Conservation (phyloP, 1,140 invertebrate species). For the Panagrolaimus sp. region DNA sequence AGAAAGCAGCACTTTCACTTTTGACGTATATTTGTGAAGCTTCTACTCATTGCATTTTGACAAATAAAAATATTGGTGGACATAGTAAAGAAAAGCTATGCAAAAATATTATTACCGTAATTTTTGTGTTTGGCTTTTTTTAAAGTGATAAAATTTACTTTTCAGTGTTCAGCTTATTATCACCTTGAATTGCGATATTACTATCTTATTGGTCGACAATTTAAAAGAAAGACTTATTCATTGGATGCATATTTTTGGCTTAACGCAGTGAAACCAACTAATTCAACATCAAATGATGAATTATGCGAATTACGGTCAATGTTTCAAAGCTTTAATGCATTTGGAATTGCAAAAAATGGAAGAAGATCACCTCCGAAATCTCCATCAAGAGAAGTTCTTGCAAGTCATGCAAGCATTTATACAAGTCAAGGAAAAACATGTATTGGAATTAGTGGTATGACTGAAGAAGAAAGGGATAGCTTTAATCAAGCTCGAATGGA, state of each 20-base stretch:
- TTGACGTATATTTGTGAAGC: too few relatives aligned
- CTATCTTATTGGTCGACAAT: neutral
- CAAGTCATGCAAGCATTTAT: neutral
- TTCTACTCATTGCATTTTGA: too few relatives aligned
- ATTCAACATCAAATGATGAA: neutral
- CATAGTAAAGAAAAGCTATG: too few relatives aligned
- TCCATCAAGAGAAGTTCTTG: neutral
- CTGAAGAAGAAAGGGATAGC: neutral
- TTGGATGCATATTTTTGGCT: constrained; percentile 5
- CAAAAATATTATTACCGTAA: too few relatives aligned
- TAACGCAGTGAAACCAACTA: neutral
- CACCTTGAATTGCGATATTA: neutral
- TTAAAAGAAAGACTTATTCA: neutral
- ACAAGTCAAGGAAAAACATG: neutral
- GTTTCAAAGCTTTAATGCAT: neutral
- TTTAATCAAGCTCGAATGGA: neutral
- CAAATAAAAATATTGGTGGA: too few relatives aligned
- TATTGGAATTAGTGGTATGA: neutral
- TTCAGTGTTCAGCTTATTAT: too few relatives aligned
- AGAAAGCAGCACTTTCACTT: too few relatives aligned
- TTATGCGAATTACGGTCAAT: neutral
- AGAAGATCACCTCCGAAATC: neutral
- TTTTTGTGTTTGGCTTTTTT: too few relatives aligned
- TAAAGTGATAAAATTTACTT: too few relatives aligned
- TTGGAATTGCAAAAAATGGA: neutral